phyloP scores from a whole-genome alignment of 2,113 vertebrate genomes.

The Colinus virginianus region DNA sequence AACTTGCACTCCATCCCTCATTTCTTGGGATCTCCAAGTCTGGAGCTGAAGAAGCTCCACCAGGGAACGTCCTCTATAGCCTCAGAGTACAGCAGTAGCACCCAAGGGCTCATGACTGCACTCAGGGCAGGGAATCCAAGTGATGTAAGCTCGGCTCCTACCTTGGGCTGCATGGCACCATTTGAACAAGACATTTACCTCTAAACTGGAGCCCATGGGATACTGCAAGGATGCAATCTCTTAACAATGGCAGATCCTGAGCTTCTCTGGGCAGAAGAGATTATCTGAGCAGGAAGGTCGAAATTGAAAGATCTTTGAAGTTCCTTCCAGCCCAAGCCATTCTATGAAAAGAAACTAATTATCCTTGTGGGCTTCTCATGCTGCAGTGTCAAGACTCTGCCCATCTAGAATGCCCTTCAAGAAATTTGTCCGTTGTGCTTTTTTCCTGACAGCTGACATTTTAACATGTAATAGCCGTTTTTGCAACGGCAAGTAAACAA shows the following conservation, averaged over 20 bases:
- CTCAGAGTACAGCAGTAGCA: not conserved
- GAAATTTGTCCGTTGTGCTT: not conserved
- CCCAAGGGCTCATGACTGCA: not conserved
- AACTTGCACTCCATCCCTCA: not conserved
- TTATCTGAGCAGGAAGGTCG: not conserved
- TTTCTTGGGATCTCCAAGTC: not conserved
- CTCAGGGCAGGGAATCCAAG: not conserved
- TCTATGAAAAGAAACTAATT: not conserved
- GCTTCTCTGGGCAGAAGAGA: not conserved
- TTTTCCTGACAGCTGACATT: not conserved
- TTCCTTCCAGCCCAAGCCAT: not conserved
- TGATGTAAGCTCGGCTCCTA: not conserved
- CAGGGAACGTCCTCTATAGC: not conserved
- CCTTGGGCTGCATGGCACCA: not conserved
- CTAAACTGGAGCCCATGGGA: not conserved
- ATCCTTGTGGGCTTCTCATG: not conserved
- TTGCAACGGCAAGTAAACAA: constrained; percentile 8
- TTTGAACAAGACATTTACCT: not conserved
- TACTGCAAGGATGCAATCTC: not conserved
- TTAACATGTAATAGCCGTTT: constrained; percentile 18
- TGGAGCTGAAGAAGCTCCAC: not conserved
- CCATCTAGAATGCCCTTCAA: not conserved
- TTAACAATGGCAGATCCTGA: not conserved
- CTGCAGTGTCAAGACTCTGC: not conserved
- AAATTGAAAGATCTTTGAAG: not conserved